These are phyloP conservation scores for Pelodytes ibericus DNA, from an alignment of 2,797 vertebrate species.

Conservation along the genomic window DNA sequence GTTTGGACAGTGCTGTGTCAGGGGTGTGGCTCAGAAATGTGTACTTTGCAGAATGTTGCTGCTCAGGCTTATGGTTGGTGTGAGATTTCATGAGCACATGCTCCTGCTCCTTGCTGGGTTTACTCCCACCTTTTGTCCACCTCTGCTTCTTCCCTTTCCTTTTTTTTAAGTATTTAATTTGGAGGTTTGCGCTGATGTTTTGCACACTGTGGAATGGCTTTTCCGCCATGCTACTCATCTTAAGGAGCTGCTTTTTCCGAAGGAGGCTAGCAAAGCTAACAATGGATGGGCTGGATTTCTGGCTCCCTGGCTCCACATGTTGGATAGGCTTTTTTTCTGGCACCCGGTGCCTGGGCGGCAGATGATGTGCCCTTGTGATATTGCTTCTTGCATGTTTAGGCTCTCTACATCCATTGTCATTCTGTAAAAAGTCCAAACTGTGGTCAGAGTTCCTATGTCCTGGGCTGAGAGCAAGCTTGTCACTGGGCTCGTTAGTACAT, in stretches of 20 bases:
- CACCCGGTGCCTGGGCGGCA: conserved; percentile 36
- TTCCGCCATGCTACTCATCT: conserved; percentile 70
- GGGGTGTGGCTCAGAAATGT: conserved; percentile 70
- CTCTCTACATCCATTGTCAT: conserved; percentile 65
- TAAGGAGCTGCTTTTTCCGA: conserved; percentile 75
- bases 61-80: conserved; percentile 66
- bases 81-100: conserved; percentile 72
- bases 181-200: conserved; percentile 65
- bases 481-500: conserved; percentile 69
- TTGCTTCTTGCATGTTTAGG: conserved; percentile 65
- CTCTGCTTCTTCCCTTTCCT: conserved; percentile 87
- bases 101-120: conserved; percentile 67
- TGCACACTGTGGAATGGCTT: conserved; percentile 72
- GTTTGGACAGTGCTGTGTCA: conserved; percentile 74
- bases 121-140: conserved; percentile 86
- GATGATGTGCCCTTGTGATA: conserved; percentile 66
- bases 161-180: conserved; percentile 86
- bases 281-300: conserved; percentile 70
- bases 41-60: conserved; percentile 70
- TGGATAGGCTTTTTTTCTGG: conserved; percentile 68
- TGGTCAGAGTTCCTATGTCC: conserved; percentile 66
- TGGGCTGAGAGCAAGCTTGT: conserved; percentile 66
- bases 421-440: conserved; percentile 63
- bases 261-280: conserved; percentile 79
- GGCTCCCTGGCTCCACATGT: conserved; percentile 67